Evolutionary conservation across 1,140 invertebrate genomes (phyloP).

Genomic region (Aleiodes sp.): DNA sequence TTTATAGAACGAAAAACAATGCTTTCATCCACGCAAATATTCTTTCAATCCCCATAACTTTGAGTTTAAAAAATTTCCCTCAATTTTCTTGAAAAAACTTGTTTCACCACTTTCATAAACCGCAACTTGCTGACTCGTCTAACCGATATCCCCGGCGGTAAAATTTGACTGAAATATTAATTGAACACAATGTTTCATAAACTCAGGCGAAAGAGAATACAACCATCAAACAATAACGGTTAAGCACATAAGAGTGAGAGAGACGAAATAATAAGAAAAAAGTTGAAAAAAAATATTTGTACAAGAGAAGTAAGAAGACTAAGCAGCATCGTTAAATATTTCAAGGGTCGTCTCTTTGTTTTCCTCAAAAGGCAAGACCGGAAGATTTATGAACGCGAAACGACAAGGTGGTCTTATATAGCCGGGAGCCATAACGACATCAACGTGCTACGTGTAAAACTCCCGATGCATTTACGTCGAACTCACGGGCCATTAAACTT

Average conservation of each 20-base stretch:
- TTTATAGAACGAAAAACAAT: too few species aligned
- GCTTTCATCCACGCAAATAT: too few species aligned
- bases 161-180: conserved; percentile 12
- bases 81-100: background rate
- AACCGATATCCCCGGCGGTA: background rate
- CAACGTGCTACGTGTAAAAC: conserved; percentile 36
- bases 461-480: conserved; percentile 35
- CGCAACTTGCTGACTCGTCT: background rate
- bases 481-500: conserved; percentile 37
- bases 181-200: conserved; percentile 15
- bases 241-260: background rate
- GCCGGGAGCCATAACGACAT: conserved; percentile 30
- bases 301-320: background rate
- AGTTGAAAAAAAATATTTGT: background rate
- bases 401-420: conserved; percentile 27
- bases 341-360: conserved; percentile 11
- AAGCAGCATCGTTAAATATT: conserved; percentile 16
- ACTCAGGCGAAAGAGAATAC: background rate
- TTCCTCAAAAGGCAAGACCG: background rate
- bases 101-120: background rate
- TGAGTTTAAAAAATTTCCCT: too few species aligned
- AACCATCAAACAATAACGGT: background rate
- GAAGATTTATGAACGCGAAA: conserved; percentile 32
- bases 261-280: background rate
- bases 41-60: too few species aligned